phyloP scores from a whole-genome alignment of 1,140 invertebrate species.

The Mya arenaria region DNA sequence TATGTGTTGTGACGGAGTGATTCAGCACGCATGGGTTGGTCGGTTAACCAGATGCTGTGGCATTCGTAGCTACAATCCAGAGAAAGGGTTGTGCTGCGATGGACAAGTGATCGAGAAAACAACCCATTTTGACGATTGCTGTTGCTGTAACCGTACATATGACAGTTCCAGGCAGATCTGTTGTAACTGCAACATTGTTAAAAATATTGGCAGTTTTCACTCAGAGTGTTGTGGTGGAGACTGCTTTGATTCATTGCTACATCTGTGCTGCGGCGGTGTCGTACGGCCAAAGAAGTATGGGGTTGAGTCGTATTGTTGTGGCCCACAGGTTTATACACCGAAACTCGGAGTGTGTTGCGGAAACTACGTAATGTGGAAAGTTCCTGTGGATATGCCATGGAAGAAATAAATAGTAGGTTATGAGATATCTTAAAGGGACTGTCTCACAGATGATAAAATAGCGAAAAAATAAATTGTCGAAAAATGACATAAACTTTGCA shows the following conservation, averaged over 20 bases:
- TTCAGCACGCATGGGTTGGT: slow-evolving; percentile 31
- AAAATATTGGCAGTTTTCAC: neutral
- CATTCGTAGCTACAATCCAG: slow-evolving; percentile 21
- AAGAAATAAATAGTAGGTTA: too few species aligned
- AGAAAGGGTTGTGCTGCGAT: slow-evolving; percentile 14
- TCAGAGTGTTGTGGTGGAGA: slow-evolving; percentile 1
- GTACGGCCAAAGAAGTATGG: slow-evolving; percentile 27
- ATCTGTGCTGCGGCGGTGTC: slow-evolving; percentile 11
- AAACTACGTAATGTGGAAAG: slow-evolving; percentile 22
- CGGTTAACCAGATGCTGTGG: slow-evolving; percentile 23
- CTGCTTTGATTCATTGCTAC: slow-evolving; percentile 15
- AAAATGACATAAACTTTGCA: too few species aligned
- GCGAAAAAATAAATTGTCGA: too few species aligned
- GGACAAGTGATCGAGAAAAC: slow-evolving; percentile 23
- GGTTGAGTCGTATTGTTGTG: slow-evolving; percentile 27
- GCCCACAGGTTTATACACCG: slow-evolving; percentile 23
- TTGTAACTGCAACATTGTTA: slow-evolving; percentile 11
- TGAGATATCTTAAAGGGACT: too few species aligned
- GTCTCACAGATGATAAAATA: too few species aligned
- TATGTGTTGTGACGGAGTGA: slow-evolving; percentile 21
- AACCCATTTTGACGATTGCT: slow-evolving; percentile 30
- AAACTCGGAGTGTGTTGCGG: slow-evolving; percentile 26
- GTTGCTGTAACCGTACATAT: slow-evolving; percentile 22
- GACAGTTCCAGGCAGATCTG: slow-evolving; percentile 34
- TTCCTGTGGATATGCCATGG: slow-evolving; percentile 15